These are phyloP conservation scores for Pachypeltis micranthus DNA, from an alignment of 1,140 invertebrate species.

Conservation along the genomic window DNA sequence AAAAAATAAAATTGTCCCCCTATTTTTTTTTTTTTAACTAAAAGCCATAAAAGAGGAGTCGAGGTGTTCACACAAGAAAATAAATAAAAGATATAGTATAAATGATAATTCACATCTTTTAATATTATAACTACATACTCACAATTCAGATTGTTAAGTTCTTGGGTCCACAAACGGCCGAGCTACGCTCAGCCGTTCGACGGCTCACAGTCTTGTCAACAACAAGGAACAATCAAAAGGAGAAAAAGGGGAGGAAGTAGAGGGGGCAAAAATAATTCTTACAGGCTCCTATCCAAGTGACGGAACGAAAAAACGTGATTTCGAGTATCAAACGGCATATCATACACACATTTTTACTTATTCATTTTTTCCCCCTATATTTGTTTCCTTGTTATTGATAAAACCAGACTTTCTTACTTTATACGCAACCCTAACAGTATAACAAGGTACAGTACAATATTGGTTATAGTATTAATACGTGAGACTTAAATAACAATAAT, in stretches of 20 bases:
- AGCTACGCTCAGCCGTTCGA: neutral
- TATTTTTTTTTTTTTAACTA: neutral
- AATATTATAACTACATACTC: constrained; percentile 3
- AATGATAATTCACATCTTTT: constrained; percentile 12
- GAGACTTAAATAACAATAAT: constrained; percentile 31
- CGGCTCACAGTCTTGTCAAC: neutral
- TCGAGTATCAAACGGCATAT: neutral
- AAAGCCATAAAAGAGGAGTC: neutral
- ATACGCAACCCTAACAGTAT: constrained; percentile 31
- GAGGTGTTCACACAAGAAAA: neutral
- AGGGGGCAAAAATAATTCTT: neutral
- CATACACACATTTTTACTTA: no score
- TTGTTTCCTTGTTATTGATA: constrained; percentile 27
- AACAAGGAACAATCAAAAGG: neutral
- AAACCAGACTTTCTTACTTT: constrained; percentile 22
- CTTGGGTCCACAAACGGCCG: neutral
- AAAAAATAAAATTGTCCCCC: neutral
- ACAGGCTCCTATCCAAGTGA: neutral
- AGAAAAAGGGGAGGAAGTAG: neutral
- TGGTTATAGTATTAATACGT: constrained; percentile 29
- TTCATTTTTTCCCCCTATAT: neutral
- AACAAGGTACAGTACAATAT: constrained; percentile 30
- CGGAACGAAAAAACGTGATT: neutral
- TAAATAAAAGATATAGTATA: neutral
- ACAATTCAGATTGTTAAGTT: neutral